phyloP scores from a whole-genome alignment of 2,888 invertebrate genomes.

The Lymantria monacha region DNA sequence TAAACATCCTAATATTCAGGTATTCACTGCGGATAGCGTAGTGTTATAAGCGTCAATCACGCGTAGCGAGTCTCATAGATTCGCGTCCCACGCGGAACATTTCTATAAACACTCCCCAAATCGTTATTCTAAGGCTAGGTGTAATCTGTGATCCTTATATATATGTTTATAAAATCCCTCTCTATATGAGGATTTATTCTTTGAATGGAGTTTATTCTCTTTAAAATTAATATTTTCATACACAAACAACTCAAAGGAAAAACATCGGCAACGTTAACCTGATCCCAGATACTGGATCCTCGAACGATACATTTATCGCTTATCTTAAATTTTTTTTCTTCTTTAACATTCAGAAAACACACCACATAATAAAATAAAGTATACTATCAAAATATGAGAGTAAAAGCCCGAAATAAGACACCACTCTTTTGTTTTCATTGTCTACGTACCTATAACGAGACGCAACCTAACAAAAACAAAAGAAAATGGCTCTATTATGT shows the following conservation, averaged over 20 bases:
- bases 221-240: too few relatives aligned
- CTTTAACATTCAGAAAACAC: constrained; percentile 41
- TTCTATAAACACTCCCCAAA: too few relatives aligned
- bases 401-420: constrained; percentile 72
- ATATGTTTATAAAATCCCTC: too few relatives aligned
- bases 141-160: too few relatives aligned
- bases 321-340: constrained; percentile 30
- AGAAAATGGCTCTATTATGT: constrained; percentile 82
- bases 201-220: too few relatives aligned
- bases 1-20: too few relatives aligned
- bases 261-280: neutral
- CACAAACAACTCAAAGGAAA: neutral
- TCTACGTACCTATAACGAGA: constrained; percentile 73
- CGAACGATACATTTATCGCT: constrained; percentile 21
- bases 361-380: constrained; percentile 48
- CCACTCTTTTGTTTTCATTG: constrained; percentile 79
- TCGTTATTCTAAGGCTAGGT: too few relatives aligned
- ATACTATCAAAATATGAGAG: constrained; percentile 54
- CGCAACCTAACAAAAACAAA: constrained; percentile 78
- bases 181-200: too few relatives aligned
- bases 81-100: too few relatives aligned
- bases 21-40: too few relatives aligned
- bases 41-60: too few relatives aligned
- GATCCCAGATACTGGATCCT: constrained; percentile 2
- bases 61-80: too few relatives aligned